Percentiles rank a stretch among this genome's conserved stretches.
These are phyloP conservation scores for Butorides virescens DNA, from an alignment of 2,113 vertebrate genomes.

Conservation along the genomic window DNA sequence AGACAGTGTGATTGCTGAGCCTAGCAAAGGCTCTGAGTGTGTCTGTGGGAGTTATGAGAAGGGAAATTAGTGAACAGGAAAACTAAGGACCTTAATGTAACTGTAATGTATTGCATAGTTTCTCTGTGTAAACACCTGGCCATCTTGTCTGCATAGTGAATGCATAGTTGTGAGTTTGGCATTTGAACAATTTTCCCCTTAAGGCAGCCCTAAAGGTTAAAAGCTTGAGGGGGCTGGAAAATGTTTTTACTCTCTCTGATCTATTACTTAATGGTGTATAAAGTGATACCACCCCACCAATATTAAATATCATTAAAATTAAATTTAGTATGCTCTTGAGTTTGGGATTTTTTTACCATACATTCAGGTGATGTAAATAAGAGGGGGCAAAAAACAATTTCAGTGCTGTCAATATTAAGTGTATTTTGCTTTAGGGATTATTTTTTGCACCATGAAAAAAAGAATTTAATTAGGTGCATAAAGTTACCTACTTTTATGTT, in stretches of 20 bases:
- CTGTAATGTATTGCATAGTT: slow-evolving; percentile 59
- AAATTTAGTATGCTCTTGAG: not conserved
- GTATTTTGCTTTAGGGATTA: not conserved
- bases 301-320: not conserved
- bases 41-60: not conserved
- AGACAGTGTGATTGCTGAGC: not conserved
- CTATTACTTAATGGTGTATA: slow-evolving; percentile 9
- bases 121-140: slow-evolving; percentile 31
- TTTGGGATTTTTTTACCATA: not conserved
- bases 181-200: slow-evolving; percentile 56
- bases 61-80: slow-evolving; percentile 28
- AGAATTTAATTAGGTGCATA: not conserved
- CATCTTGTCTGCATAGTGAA: not conserved
- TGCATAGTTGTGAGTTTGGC: slow-evolving; percentile 48
- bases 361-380: not conserved
- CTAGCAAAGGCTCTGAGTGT: not conserved
- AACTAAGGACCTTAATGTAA: slow-evolving; percentile 53
- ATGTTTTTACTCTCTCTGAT: slow-evolving; percentile 49
- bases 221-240: slow-evolving; percentile 16
- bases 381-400: not conserved
- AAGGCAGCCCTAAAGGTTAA: slow-evolving; percentile 60
- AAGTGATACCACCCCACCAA: not conserved
- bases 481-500: not conserved
- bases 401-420: not conserved
- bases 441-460: not conserved